Evolutionary conservation across 2,113 vertebrate genomes (phyloP).

Genomic region (Dasypus novemcinctus): DNA sequence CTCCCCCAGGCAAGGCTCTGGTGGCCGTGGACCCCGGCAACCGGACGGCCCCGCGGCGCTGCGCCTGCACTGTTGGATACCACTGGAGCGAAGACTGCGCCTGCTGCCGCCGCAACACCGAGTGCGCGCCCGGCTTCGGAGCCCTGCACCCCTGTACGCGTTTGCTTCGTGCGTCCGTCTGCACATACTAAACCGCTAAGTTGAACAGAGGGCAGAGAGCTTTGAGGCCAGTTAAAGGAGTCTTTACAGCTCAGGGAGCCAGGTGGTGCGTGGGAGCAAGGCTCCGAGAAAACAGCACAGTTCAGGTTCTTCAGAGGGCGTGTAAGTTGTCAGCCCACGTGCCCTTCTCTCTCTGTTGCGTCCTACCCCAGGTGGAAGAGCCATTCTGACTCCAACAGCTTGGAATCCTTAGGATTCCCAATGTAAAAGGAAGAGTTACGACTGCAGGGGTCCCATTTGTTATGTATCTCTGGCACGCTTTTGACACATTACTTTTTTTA

Average conservation of each 20-base stretch:
- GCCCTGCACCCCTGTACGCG: slow-evolving; percentile 81
- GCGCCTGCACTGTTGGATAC: slow-evolving; percentile 86
- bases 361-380: not conserved
- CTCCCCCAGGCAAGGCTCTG: slow-evolving; percentile 88
- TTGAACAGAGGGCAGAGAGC: not conserved
- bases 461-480: not conserved
- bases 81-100: slow-evolving; percentile 92
- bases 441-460: not conserved
- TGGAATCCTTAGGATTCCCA: not conserved
- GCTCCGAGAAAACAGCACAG: no score
- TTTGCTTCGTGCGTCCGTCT: not conserved
- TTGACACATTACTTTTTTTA: not conserved
- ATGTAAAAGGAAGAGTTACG: not conserved
- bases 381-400: no score
- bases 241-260: not conserved
- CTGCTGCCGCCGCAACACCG: slow-evolving; percentile 88
- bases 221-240: rapidly evolving
- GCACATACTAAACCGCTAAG: rapidly evolving
- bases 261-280: not conserved
- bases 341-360: rapidly evolving
- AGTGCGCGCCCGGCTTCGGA: slow-evolving; percentile 87
- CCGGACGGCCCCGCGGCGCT: slow-evolving; percentile 84
- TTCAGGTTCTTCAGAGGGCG: not conserved
- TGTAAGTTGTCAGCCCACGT: no score
- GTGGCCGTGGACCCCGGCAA: slow-evolving; percentile 84